Conservation (phyloP, 2,113 vertebrate genomes). For the Petaurus breviceps region DNA sequence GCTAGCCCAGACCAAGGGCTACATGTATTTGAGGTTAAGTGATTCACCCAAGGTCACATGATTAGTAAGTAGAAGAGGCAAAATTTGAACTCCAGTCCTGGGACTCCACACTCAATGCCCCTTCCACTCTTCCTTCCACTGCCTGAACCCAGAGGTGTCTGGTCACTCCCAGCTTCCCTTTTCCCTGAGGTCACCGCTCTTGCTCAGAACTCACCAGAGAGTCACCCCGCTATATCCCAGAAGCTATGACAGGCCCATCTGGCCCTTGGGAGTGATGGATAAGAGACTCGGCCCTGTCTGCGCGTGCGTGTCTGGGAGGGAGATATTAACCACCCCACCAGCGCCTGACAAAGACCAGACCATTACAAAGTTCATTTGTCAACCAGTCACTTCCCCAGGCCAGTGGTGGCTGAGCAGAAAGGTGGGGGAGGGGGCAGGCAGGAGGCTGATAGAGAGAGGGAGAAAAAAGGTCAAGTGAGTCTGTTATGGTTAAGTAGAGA, state of each 20-base stretch:
- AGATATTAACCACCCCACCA: slow-evolving; percentile 62
- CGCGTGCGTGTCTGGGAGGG: slow-evolving; percentile 71
- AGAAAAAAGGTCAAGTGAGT: slow-evolving; percentile 82
- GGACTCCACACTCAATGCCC: neutral
- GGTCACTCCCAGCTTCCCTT: neutral
- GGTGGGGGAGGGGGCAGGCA: neutral
- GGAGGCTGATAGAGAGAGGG: neutral
- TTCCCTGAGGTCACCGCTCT: neutral
- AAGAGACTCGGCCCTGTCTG: slow-evolving; percentile 77
- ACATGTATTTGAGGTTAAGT: neutral
- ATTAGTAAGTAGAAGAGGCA: neutral
- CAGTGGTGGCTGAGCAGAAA: slow-evolving; percentile 62
- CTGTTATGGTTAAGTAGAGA: slow-evolving; percentile 81
- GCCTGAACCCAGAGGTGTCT: neutral
- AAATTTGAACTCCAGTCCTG: neutral
- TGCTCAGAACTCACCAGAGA: neutral
- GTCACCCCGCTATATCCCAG: neutral
- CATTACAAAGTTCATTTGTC: slow-evolving; percentile 81
- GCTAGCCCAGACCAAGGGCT: neutral
- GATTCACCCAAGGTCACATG: neutral
- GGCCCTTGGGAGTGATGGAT: slow-evolving; percentile 80
- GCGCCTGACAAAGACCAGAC: slow-evolving; percentile 81
- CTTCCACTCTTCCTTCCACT: neutral
- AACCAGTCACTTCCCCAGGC: slow-evolving; percentile 79
- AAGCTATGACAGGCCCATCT: slow-evolving; percentile 79